Evolutionary conservation across 2,797 vertebrate species (phyloP).

Genomic region (Epinephelus malabaricus): DNA sequence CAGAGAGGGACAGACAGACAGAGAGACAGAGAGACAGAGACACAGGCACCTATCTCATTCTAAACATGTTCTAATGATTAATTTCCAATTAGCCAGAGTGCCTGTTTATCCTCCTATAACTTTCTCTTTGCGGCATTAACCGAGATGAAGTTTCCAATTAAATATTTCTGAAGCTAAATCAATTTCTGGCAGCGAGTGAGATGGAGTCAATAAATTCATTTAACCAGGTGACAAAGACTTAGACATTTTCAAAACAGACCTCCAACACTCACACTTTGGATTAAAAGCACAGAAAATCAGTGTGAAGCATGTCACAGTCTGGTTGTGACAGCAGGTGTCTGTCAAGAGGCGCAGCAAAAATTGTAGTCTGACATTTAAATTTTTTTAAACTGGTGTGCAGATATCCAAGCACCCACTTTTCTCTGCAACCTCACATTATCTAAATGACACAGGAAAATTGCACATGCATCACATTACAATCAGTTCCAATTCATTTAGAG

Average conservation of each 20-base stretch:
- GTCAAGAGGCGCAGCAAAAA: background rate
- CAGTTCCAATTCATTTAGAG: constrained; percentile 33
- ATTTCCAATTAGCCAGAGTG: constrained; percentile 65
- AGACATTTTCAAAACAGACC: constrained; percentile 25
- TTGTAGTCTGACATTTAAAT: background rate
- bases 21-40: constrained; percentile 10
- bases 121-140: constrained; percentile 54
- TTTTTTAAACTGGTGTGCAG: background rate
- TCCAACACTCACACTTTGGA: background rate
- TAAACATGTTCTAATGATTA: constrained; percentile 50
- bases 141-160: constrained; percentile 57
- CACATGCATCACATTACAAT: constrained; percentile 22
- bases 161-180: constrained; percentile 50
- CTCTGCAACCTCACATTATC: background rate
- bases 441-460: constrained; percentile 7
- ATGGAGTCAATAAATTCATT: constrained; percentile 55
- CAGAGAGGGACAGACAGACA: constrained; percentile 9
- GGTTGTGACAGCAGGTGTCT: background rate
- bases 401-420: background rate
- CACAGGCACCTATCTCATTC: constrained; percentile 26
- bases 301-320: background rate
- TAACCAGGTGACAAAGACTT: constrained; percentile 45
- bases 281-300: background rate
- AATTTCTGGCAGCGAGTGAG: constrained; percentile 40
- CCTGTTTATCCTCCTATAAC: constrained; percentile 59